Base-by-base conservation (phyloP, 2,888 invertebrate genomes). In the Meloe dianella region DNA sequence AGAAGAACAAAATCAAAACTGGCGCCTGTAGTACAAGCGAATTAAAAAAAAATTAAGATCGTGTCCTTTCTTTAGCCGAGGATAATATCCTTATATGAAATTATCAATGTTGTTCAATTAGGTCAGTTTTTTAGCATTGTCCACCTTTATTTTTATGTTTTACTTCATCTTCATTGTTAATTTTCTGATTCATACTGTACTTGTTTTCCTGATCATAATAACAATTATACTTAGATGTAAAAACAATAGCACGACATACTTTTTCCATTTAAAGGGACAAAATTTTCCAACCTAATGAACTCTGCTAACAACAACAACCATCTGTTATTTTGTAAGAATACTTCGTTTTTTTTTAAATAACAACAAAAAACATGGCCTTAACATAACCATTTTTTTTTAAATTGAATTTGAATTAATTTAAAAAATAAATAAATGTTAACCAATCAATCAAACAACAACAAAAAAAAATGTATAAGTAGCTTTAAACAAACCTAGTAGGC, bases 201-300 rank as follows among this genome's bases (percentile, higher is more conserved):
- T 47, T 47, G 20, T 47, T 47, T 47, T 47, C 47, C 47, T 47
- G 47, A 47, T 47, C 20, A 20, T 9, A 41, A 41, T 20, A 20
- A 20, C 35, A n/a, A n/a, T n/a, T n/a, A n/a, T 27, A 27, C 27
- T 27, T 27, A 27, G n/a, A 27, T 27, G 4, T 7, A 17, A 41
- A n/a, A 22, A 47, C 47, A 47, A 47, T 47, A 2, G 47, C 47
- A 47, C 47, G 47, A 47, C 47, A 47, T 20, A 47, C 47, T 47
- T 47, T 47, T 47, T 47, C 47, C 47, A 20, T 47, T 47, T 20
- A 47, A 47, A 47, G 20, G 47, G 47, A 47, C 20, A 3, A 47
- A 20, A 47, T 20, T 47, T 20, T 47, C 20, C 47, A 47, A 47
- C 47, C 47, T 22, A 47, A 10, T 47, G 47, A 47, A 20, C 47